Evolutionary conservation across 2,113 vertebrate species (phyloP).

Genomic region (Cynocephalus volans): DNA sequence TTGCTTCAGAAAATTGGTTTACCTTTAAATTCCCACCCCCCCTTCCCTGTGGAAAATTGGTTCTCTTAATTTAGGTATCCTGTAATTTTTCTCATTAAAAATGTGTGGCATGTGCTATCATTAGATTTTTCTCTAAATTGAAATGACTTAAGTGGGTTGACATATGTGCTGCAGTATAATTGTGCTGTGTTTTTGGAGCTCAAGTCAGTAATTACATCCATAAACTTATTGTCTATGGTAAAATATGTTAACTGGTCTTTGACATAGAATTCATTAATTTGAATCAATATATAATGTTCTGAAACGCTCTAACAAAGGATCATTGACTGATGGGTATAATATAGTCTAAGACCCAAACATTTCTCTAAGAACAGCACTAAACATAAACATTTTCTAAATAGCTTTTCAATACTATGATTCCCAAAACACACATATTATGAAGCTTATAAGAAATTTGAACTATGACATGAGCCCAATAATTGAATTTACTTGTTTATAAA

Average conservation of each 20-base stretch:
- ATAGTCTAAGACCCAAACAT: slow-evolving; percentile 35
- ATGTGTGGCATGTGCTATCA: slow-evolving; percentile 77
- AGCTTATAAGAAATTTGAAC: slow-evolving; percentile 66
- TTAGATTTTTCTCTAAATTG: slow-evolving; percentile 71
- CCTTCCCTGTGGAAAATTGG: slow-evolving; percentile 66
- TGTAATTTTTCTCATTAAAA: slow-evolving; percentile 83
- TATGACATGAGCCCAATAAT: slow-evolving; percentile 40
- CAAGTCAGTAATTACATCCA: slow-evolving; percentile 81
- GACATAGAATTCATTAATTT: slow-evolving; percentile 80
- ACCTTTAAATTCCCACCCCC: slow-evolving; percentile 32
- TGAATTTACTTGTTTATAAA: slow-evolving; percentile 65
- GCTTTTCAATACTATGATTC: slow-evolving; percentile 56
- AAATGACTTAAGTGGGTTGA: slow-evolving; percentile 79
- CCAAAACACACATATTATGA: slow-evolving; percentile 50
- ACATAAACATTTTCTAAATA: slow-evolving; percentile 71
- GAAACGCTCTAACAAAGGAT: slow-evolving; percentile 75
- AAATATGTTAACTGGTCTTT: slow-evolving; percentile 80
- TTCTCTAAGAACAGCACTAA: slow-evolving; percentile 64
- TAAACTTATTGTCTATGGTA: slow-evolving; percentile 82
- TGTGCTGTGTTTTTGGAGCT: slow-evolving; percentile 77
- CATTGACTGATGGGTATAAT: slow-evolving; percentile 61
- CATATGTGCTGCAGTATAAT: slow-evolving; percentile 78
- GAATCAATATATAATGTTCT: slow-evolving; percentile 79
- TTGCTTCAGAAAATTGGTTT: slow-evolving; percentile 81
- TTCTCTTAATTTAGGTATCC: slow-evolving; percentile 81